phyloP scores from a whole-genome alignment of 1,140 invertebrate species.

The Micrasema longulum region DNA sequence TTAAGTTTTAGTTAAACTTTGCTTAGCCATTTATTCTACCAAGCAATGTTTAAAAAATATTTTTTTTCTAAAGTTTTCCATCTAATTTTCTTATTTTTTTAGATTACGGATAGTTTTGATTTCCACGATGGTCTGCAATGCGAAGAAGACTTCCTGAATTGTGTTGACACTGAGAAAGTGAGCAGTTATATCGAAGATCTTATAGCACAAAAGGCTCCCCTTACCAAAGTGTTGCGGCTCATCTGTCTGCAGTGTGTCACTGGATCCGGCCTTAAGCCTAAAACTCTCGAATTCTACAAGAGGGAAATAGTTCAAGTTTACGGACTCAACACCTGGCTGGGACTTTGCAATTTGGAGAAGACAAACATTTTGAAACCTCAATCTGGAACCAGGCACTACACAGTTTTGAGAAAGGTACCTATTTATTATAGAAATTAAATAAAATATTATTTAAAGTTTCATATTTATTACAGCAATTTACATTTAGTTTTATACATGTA shows the following conservation, averaged over 20 bases:
- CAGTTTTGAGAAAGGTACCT: conserved; percentile 77
- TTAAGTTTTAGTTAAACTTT: too few relatives aligned
- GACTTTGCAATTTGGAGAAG: conserved; percentile 89
- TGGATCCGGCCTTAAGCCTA: conserved; percentile 90
- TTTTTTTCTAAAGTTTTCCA: too few relatives aligned
- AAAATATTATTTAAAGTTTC: too few relatives aligned
- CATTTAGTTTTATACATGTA: too few relatives aligned
- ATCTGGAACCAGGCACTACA: conserved; percentile 76
- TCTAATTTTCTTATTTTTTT: too few relatives aligned
- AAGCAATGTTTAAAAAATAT: neutral
- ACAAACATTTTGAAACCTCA: conserved; percentile 84
- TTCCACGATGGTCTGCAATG: conserved; percentile 70
- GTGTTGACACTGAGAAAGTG: conserved; percentile 90
- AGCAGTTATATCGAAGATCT: conserved; percentile 91
- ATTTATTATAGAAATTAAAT: too few relatives aligned
- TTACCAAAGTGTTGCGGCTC: conserved; percentile 87
- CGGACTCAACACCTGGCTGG: conserved; percentile 87
- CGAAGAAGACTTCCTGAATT: conserved; percentile 94
- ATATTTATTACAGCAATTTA: too few relatives aligned
- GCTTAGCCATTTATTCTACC: too few relatives aligned
- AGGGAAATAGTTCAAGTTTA: conserved; percentile 92
- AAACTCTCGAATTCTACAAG: conserved; percentile 93
- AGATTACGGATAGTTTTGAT: conserved; percentile 65
- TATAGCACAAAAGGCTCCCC: conserved; percentile 84
- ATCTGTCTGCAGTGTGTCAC: conserved; percentile 91